These are phyloP conservation scores for Astreopora myriophthalma DNA, from an alignment of 64 coral and sea anemone genomes.

Conservation along the genomic window DNA sequence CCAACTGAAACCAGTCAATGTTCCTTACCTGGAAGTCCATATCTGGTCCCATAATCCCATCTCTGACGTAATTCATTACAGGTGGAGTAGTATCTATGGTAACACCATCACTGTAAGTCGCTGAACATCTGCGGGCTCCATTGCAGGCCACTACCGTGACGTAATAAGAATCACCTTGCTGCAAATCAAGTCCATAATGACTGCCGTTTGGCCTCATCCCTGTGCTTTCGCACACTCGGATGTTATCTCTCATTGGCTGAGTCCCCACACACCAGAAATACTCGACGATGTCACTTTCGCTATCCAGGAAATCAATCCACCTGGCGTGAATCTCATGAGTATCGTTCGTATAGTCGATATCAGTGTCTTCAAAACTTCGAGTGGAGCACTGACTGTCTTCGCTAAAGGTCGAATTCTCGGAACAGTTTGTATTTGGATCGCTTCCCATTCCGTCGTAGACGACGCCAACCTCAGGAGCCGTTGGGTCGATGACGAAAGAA, in stretches of 20 bases:
- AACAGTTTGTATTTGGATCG: conserved; percentile 81
- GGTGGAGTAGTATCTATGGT: conserved; percentile 89
- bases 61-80: conserved; percentile 88
- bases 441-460: conserved; percentile 95
- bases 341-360: conserved; percentile 92
- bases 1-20: neutral
- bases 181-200: conserved; percentile 66
- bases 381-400: conserved; percentile 94
- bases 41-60: conserved; percentile 95
- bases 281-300: conserved; percentile 89
- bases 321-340: conserved; percentile 82
- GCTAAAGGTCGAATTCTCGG: conserved; percentile 78
- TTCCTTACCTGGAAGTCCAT: conserved; percentile 90
- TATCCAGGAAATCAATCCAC: conserved; percentile 95
- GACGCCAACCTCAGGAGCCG: conserved; percentile 65
- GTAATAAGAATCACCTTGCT: conserved; percentile 75
- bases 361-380: conserved; percentile 90
- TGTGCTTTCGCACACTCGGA: conserved; percentile 77
- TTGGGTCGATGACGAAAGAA: conserved; percentile 79
- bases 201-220: conserved; percentile 76
- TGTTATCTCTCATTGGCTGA: conserved; percentile 78
- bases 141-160: conserved; percentile 91
- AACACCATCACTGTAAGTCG: conserved; percentile 79
- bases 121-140: conserved; percentile 92
- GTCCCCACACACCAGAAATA: conserved; percentile 94